Conservation (phyloP, 2,797 vertebrate species). For the Silurus lanzhouensis region DNA sequence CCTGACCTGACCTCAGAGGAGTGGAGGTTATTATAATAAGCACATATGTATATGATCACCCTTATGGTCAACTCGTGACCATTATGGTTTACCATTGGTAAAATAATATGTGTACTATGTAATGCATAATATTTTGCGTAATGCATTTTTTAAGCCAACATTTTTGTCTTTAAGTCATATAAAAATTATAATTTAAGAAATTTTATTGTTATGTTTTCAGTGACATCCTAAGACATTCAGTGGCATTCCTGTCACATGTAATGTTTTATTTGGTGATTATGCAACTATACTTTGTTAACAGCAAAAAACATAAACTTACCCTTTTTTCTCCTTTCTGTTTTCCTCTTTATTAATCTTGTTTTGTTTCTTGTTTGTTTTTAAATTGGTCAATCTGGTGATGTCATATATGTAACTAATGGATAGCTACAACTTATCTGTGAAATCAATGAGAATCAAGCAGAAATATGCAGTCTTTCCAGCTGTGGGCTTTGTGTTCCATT, state of each 20-base stretch:
- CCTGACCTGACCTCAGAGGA: too few relatives aligned
- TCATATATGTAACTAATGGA: background rate
- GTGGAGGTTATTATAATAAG: too few relatives aligned
- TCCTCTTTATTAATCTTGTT: background rate
- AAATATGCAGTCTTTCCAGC: conserved; percentile 28
- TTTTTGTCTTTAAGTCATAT: background rate
- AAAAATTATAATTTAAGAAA: background rate
- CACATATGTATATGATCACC: background rate
- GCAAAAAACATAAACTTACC: background rate
- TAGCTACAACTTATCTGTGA: background rate
- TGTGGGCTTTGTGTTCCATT: conserved; percentile 39
- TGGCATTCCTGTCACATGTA: background rate
- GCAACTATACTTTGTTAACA: background rate
- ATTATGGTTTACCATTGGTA: background rate
- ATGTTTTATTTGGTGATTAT: background rate
- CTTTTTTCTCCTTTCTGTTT: background rate
- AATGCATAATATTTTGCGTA: background rate
- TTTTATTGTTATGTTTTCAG: background rate
- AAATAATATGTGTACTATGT: too few relatives aligned
- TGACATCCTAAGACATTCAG: background rate
- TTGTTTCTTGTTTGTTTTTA: background rate
- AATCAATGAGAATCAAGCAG: conserved; percentile 20
- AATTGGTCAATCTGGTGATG: background rate
- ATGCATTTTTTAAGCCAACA: background rate
- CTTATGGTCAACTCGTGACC: background rate